Evolutionary conservation across 2,797 vertebrate species (phyloP).

Genomic region (Sebastes melanostomus): DNA sequence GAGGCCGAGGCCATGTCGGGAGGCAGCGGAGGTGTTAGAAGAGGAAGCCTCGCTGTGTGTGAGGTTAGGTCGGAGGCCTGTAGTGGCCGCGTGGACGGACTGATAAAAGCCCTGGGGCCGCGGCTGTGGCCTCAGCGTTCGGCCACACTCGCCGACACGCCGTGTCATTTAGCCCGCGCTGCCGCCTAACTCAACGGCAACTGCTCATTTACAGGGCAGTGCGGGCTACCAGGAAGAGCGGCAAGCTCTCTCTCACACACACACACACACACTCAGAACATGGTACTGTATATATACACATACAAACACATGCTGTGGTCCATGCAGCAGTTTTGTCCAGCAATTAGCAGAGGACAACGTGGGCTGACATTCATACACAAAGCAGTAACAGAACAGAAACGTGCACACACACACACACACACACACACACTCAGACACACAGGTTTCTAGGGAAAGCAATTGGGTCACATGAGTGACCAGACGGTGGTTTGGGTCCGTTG

Average conservation of each 20-base stretch:
- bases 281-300: constrained; percentile 69
- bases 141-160: constrained; percentile 81
- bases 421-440: constrained; percentile 2
- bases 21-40: constrained; percentile 78
- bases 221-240: constrained; percentile 79
- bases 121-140: constrained; percentile 78
- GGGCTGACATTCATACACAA: constrained; percentile 54
- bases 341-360: constrained; percentile 66
- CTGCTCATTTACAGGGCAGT: constrained; percentile 85
- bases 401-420: constrained; percentile 1
- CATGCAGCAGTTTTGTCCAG: constrained; percentile 52
- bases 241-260: constrained; percentile 45
- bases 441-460: constrained; percentile 43
- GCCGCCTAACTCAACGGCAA: constrained; percentile 80
- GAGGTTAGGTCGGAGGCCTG: constrained; percentile 79
- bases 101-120: constrained; percentile 83
- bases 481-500: constrained; percentile 77
- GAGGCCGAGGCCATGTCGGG: constrained; percentile 59
- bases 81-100: constrained; percentile 73
- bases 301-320: constrained; percentile 68
- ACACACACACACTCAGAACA: constrained; percentile 42
- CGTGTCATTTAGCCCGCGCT: constrained; percentile 83
- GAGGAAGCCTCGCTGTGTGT: constrained; percentile 79
- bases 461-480: constrained; percentile 79
- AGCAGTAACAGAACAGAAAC: constrained; percentile 41